Conservation (phyloP, 2,797 vertebrate genomes). For the Sebastolobus alascanus region DNA sequence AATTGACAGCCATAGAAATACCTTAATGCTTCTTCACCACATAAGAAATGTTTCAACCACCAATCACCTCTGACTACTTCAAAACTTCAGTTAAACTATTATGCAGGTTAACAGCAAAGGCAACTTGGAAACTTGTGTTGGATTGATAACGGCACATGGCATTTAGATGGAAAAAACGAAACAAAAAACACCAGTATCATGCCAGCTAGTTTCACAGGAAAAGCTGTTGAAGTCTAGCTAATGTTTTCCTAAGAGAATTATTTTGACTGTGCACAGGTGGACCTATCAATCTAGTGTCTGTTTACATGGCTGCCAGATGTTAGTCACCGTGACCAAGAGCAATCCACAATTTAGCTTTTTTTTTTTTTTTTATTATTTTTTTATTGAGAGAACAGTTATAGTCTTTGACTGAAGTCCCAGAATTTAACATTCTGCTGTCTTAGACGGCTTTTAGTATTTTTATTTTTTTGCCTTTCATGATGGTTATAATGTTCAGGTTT, state of each 20-base stretch:
- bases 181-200: constrained; percentile 6
- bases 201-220: constrained; percentile 56
- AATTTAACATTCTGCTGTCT: not conserved
- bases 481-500: not conserved
- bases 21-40: not conserved
- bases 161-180: constrained; percentile 24
- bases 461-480: not conserved
- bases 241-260: constrained; percentile 70
- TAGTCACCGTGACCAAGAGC: constrained; percentile 66
- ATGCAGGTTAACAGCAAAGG: not conserved
- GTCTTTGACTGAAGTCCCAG: not conserved
- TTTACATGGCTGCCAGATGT: constrained; percentile 83
- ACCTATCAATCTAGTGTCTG: constrained; percentile 80
- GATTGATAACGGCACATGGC: constrained; percentile 29
- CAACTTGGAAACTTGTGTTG: constrained; percentile 13
- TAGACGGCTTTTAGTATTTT: not conserved
- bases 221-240: constrained; percentile 66
- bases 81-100: not conserved
- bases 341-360: constrained; percentile 34
- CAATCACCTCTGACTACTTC: not conserved
- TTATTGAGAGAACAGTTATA: constrained; percentile 10
- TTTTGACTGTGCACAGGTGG: constrained; percentile 82
- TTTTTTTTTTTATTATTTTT: not conserved
- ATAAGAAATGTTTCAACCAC: not conserved
- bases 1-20: no score